Conservation (phyloP, 2,113 vertebrate genomes). For the Apteryx owenii region DNA sequence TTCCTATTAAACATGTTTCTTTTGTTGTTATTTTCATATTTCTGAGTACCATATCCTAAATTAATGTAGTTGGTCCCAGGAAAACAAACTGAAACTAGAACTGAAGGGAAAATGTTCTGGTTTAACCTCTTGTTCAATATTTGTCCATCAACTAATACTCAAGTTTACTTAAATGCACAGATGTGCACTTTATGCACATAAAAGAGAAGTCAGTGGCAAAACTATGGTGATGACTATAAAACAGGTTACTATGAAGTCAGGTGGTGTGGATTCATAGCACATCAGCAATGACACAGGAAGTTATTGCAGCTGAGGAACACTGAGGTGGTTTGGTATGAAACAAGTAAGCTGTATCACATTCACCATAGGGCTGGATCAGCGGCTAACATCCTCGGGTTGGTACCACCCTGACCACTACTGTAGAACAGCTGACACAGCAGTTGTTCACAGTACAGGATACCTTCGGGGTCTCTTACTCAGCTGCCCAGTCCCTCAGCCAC, state of each 20-base stretch:
- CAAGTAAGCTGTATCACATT: not conserved
- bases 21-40: not conserved
- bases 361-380: too few relatives aligned
- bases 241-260: rapidly evolving
- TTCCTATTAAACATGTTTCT: not conserved
- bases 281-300: not conserved
- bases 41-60: not conserved
- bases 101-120: not conserved
- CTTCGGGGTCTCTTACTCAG: not conserved
- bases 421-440: not conserved
- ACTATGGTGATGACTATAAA: not conserved
- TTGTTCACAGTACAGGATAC: not conserved
- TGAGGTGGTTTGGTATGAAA: not conserved
- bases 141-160: not conserved
- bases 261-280: not conserved
- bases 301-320: not conserved
- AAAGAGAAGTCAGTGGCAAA: not conserved
- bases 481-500: not conserved
- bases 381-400: not conserved
- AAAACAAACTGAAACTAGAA: not conserved
- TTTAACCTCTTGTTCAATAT: not conserved
- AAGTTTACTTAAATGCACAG: not conserved
- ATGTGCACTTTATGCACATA: not conserved
- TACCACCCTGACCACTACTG: too few relatives aligned
- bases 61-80: not conserved